Percentiles rank a stretch among this genome's conserved stretches.
phyloP scores from a whole-genome alignment of 1,140 invertebrate genomes.

The Hyphantria cunea region DNA sequence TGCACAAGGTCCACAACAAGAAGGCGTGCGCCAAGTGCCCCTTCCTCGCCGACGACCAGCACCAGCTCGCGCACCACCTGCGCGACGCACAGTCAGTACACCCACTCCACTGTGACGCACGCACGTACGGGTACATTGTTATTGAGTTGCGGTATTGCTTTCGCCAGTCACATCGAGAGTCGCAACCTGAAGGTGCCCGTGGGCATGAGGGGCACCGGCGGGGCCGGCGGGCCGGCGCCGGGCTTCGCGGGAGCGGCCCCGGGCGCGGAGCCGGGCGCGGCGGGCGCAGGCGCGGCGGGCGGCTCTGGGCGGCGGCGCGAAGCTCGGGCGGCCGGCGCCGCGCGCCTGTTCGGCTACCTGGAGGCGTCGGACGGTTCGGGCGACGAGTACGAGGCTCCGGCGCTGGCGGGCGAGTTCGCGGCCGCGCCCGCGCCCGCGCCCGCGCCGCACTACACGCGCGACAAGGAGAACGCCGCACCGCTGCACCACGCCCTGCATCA shows the following conservation, averaged over 20 bases:
- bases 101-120: background rate
- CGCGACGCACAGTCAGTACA: conserved; percentile 85
- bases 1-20: conserved; percentile 95
- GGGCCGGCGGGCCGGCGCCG: conserved; percentile 30
- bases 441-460: conserved; percentile 67
- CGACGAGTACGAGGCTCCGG: conserved; percentile 69
- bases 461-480: conserved; percentile 81
- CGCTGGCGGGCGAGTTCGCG: conserved; percentile 47
- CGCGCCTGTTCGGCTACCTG: conserved; percentile 83
- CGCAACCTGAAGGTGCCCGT: conserved; percentile 74
- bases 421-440: conserved; percentile 30
- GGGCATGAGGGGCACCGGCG: conserved; percentile 41
- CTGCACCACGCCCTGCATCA: conserved; percentile 62
- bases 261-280: conserved; percentile 31
- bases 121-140: too few species aligned
- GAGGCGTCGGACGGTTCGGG: conserved; percentile 83
- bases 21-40: conserved; percentile 93
- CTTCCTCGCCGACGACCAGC: conserved; percentile 91
- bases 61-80: conserved; percentile 89
- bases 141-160: background rate
- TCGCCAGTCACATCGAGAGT: conserved; percentile 57
- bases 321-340: conserved; percentile 80
- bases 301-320: conserved; percentile 43
- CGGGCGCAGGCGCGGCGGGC: conserved; percentile 32
- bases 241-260: conserved; percentile 33